A percentile compares a stretch with the other conserved stretches of the same genome.
phyloP scores from a whole-genome alignment of 2,888 invertebrate species.

The Polydrusus cervinus region DNA sequence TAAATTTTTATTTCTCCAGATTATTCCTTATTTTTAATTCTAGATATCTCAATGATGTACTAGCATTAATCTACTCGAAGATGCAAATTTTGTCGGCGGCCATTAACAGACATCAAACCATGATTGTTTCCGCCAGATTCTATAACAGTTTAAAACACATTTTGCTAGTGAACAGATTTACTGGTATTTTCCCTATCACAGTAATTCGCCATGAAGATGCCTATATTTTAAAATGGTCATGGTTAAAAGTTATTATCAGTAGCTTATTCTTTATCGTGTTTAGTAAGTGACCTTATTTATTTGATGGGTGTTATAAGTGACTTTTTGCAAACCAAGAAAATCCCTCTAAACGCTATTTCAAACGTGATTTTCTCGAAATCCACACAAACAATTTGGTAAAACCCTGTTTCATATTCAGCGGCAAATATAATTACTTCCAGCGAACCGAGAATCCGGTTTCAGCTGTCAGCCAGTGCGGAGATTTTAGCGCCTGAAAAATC shows the following conservation, averaged over 20 bases:
- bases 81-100: constrained; percentile 24
- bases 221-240: constrained; percentile 40
- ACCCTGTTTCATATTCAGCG: too few relatives aligned
- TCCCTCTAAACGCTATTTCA: too few relatives aligned
- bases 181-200: constrained; percentile 43
- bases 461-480: too few relatives aligned
- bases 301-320: too few relatives aligned
- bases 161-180: constrained; percentile 36
- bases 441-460: too few relatives aligned
- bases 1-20: too few relatives aligned
- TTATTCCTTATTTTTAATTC: background rate
- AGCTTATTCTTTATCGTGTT: constrained; percentile 28
- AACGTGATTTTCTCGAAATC: too few relatives aligned
- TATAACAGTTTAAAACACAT: constrained; percentile 37
- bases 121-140: constrained; percentile 35
- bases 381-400: too few relatives aligned
- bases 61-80: constrained; percentile 1
- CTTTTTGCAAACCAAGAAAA: too few relatives aligned
- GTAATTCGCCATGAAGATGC: constrained; percentile 17
- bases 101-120: constrained; percentile 26
- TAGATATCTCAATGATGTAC: background rate
- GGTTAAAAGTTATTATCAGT: constrained; percentile 44
- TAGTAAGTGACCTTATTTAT: constrained; percentile 23
- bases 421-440: too few relatives aligned
- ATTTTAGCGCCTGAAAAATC: too few relatives aligned